Base-by-base conservation (phyloP, 2,888 invertebrate species). In the Lordiphosa andalusiaca region DNA sequence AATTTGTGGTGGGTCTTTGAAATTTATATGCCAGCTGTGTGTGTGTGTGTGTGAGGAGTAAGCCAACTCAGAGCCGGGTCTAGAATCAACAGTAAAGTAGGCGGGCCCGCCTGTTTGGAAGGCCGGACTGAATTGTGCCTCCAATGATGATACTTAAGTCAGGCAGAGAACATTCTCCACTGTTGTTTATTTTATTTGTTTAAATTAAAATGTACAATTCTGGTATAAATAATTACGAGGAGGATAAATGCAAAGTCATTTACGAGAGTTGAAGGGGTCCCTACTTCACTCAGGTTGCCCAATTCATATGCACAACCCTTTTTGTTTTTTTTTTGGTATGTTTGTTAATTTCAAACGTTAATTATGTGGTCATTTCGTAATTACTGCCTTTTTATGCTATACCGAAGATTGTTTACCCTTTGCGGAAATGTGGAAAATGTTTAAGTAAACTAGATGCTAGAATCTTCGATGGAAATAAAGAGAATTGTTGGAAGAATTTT, bases 1-100 rank as follows among this genome's bases (percentile, higher is more conserved):
- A 80, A 63, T 75, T 80, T 81, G 84, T 62, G 84, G 85, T 71
- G 72, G 69, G 59, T 72, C 67, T 68, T 44, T 46, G 44, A 44
- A 13, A 44, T 44, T 44, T 44, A 44, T 44, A 44, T 44, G 44
- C 44, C 44, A 44, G 33, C 33, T 44, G 30, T 33, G 21, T 16
- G 21, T 35, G 21, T 16, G 21, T 35, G 16, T 16, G 16, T 16
- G 46, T 21, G 33, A n/a, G 33, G 16, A 16, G 35, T 16, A 12
- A 21, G 40, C 40, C 30, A 30, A 33, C 30, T 10, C 33, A 33
- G 44, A 44, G 30, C 44, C 44, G 44, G 33, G 44, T 44, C 33
- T 33, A 25, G 30, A 30, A 30, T 9, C 9, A 30, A 30, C 16
- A 44, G 30, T 33, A 30, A 44, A 44, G 30, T 44, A 30, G 44